Evolutionary conservation across 2,888 invertebrate species (phyloP), one percentile per base, ranked within the genome.

Genomic region (Acleris literana): DNA sequence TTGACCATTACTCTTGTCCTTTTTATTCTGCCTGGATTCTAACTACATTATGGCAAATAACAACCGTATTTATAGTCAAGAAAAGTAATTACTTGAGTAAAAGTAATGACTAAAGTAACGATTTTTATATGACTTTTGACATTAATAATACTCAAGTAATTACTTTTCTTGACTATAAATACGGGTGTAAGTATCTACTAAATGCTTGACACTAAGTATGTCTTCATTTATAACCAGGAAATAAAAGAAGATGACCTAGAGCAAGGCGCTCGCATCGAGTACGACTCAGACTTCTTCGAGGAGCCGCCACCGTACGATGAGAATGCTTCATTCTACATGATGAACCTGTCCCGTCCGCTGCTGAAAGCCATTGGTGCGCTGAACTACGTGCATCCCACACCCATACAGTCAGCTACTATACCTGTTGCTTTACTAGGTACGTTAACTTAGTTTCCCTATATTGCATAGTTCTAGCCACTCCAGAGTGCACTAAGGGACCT

Each of bases 331-430:
- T 97, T 97, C 84, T 97, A 98, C 83, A 97, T 98, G 92, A 98
- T 99, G 98, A 99, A 99, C 87, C 92, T 99, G 25, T 99, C 99
- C 0, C 93, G 99, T 68, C 99, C 99, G 0, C 88, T 99, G 39
- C 93, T 99, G 80, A 98, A 99, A 84, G 97, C 99, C 0, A 96
- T 99, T 51, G 95, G 96, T 1, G 94, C 96, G 1, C 94, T 99
- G 86, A 97, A 97, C 74, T 99, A 97, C 86, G 95, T 96, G 5
- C 97, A 97, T 81, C 99, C 99, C 0, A 99, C 99, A 0, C 99
- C 99, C 0, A 99, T 99, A 78, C 99, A 99, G 87, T 95, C 97
- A 1, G 96, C 98, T 0, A 98, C 99, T 0, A 97, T 99, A 82
- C 99, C 99, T 1, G 94, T 99, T 11, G 99, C 98, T 4, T 90